Base-by-base conservation (phyloP, 2,797 vertebrate species). In the Sebastiscus albofasciatus region DNA sequence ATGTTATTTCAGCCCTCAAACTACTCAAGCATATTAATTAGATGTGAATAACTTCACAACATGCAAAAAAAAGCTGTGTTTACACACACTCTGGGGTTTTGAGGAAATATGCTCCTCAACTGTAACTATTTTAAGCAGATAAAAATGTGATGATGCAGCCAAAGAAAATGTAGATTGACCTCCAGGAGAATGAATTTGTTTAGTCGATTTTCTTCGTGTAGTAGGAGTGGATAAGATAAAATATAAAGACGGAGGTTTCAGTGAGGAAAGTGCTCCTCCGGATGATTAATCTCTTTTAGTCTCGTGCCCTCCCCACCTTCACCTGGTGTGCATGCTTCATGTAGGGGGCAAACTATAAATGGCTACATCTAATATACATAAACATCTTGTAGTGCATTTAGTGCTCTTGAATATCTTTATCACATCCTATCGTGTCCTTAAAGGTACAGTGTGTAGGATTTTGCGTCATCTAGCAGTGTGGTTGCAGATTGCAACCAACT, bases 1-100 rank as follows among this genome's bases (percentile, higher is more conserved):
- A 66, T 80, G 14, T 69, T 80, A 84, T 85, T 87, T 81, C 26
- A 75, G 34, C 67, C 16, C 64, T 65, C 36, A 70, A 27, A 69
- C 49, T 22, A 62, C 39, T 72, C 12, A 5, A 55, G 33, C 52
- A 76, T 75, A 60, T 77, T 73, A 69, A 84, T 59, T 52, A 65
- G 16, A 70, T 59, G 4, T 24, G 22, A 54, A 26, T 52, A 70
- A 69, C 66, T 77, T 65, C 16, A 64, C 9, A 76, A 66, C 56
- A 52, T 2, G 33, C 27, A 49, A 24, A 20, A 58, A 36, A 20
- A 14, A 55, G 42, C 31, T 49, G 64, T 76, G 78, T 75, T 67
- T 61, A 36, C 20, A 56, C 58, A 52, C 33, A 39, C 39, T 31
- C 49, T 5, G 55, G 67, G 61, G 39, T 67, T 77, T 79, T 42